Conservation (phyloP, 2,888 invertebrate species). For the Lasioglossum pauxillum region DNA sequence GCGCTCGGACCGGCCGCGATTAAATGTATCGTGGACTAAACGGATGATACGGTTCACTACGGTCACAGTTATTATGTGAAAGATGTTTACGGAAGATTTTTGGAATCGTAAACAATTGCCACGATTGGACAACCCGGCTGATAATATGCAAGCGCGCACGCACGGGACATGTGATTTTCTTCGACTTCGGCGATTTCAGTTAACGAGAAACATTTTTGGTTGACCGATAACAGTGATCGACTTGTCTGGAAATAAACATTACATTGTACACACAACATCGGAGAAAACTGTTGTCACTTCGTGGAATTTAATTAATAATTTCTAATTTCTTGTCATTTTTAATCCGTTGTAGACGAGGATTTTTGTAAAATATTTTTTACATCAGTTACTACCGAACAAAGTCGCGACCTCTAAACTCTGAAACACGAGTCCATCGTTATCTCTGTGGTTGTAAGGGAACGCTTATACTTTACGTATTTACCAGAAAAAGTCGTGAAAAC, state of each 20-base stretch:
- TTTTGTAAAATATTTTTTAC: too few relatives aligned
- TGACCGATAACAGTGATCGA: not conserved
- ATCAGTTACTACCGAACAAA: too few relatives aligned
- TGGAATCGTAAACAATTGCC: slow-evolving; percentile 30
- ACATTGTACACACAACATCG: not conserved
- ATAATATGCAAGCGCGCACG: not conserved
- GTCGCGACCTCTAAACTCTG: too few relatives aligned
- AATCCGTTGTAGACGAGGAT: too few relatives aligned
- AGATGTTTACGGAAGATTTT: slow-evolving; percentile 60
- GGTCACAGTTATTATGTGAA: slow-evolving; percentile 54
- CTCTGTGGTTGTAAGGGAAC: too few relatives aligned
- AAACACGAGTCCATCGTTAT: too few relatives aligned
- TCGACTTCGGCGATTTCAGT: not conserved
- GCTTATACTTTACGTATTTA: too few relatives aligned
- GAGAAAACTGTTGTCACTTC: too few relatives aligned
- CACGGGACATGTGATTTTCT: not conserved
- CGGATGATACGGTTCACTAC: slow-evolving; percentile 42
- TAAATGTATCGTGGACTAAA: slow-evolving; percentile 33
- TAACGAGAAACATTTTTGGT: not conserved
- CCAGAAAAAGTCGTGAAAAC: too few relatives aligned
- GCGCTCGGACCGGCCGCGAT: slow-evolving; percentile 22
- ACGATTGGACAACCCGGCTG: not conserved
- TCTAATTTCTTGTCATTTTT: too few relatives aligned
- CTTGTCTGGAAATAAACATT: not conserved
- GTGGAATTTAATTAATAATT: too few relatives aligned